These are phyloP conservation scores for Varecia variegata DNA, from an alignment of 2,797 vertebrate genomes.

Conservation along the genomic window DNA sequence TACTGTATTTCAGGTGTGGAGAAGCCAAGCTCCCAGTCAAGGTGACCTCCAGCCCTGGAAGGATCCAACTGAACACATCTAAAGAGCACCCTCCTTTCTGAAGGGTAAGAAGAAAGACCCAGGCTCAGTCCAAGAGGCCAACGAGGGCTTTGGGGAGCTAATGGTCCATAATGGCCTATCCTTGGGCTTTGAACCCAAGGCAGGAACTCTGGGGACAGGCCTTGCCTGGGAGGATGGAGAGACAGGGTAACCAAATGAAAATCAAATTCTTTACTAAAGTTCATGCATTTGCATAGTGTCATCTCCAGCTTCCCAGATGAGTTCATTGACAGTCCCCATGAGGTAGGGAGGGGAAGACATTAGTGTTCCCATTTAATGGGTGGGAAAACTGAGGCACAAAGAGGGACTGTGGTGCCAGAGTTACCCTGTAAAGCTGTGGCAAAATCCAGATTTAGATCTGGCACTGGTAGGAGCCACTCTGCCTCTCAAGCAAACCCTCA, in stretches of 20 bases:
- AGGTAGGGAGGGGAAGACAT: constrained; percentile 56
- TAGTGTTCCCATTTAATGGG: constrained; percentile 45
- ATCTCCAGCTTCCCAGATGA: constrained; percentile 41
- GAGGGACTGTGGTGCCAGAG: not conserved
- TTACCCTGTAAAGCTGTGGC: constrained; percentile 45
- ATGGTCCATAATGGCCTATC: not conserved
- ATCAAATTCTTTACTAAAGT: not conserved
- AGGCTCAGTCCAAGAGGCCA: not conserved
- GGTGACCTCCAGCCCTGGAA: not conserved
- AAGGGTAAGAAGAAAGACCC: constrained; percentile 13
- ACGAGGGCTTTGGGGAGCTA: not conserved
- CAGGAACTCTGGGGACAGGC: not conserved
- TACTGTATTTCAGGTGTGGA: not conserved
- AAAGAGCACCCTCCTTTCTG: not conserved
- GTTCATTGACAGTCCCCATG: not conserved
- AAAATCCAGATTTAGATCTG: not conserved
- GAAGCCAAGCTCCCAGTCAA: not conserved
- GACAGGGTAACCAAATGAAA: not conserved
- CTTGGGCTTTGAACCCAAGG: not conserved
- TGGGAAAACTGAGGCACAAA: constrained; percentile 65
- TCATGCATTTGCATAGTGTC: constrained; percentile 60
- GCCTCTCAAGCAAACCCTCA: not conserved
- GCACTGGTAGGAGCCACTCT: not conserved
- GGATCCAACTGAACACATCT: not conserved
- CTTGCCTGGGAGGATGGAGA: not conserved